A percentile compares a stretch with the other conserved stretches of the same genome.
phyloP scores from a whole-genome alignment of 1,140 invertebrate species.

The Zaprionus taronus region DNA sequence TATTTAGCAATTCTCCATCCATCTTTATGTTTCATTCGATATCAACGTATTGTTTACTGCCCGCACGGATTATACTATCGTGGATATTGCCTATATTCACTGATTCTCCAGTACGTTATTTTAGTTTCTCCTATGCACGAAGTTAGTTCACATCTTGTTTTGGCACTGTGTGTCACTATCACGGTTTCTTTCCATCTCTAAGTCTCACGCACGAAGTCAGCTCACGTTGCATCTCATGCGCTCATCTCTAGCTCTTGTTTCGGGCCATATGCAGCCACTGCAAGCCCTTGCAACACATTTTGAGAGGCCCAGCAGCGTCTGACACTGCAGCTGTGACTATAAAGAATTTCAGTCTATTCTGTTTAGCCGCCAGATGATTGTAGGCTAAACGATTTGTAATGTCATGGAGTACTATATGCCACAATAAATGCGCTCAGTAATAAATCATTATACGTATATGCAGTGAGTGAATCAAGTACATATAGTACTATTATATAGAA shows the following conservation, averaged over 20 bases:
- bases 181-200: neutral
- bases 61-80: no score
- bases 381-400: slow-evolving; percentile 6
- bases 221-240: neutral
- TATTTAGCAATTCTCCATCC: no score
- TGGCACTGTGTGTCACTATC: no score
- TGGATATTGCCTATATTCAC: no score
- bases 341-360: slow-evolving; percentile 15
- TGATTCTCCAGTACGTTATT: no score
- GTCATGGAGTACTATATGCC: slow-evolving; percentile 1
- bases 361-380: slow-evolving; percentile 1
- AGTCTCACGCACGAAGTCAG: neutral
- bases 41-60: no score
- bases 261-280: neutral
- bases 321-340: slow-evolving; percentile 5
- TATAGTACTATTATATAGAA: neutral
- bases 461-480: neutral
- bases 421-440: neutral
- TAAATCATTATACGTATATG: neutral
- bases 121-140: no score
- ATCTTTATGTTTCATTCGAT: no score
- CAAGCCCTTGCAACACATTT: slow-evolving; percentile 20
- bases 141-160: no score
- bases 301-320: neutral
- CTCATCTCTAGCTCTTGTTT: neutral